phyloP scores from a whole-genome alignment of 2,113 vertebrate genomes.

The Rhynchopsitta pachyrhyncha region DNA sequence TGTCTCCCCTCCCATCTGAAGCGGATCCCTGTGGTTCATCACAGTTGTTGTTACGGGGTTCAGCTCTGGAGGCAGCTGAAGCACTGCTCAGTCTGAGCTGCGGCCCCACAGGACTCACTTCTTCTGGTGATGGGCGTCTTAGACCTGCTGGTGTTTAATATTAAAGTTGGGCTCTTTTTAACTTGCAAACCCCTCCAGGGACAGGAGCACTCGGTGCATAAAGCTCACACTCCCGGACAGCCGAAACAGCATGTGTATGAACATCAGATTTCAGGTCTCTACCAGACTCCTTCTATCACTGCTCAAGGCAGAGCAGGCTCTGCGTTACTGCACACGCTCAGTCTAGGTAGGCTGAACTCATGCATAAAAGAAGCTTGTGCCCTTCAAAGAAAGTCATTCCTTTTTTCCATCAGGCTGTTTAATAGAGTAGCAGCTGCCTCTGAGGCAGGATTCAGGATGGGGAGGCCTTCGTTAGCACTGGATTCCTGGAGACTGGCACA shows the following conservation, averaged over 20 bases:
- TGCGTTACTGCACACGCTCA: neutral
- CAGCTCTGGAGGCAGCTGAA: neutral
- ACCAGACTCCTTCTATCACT: neutral
- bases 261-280: neutral
- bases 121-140: neutral
- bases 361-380: slow-evolving; percentile 9
- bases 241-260: accelerated
- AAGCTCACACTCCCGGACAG: accelerated
- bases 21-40: neutral
- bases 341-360: slow-evolving; percentile 3
- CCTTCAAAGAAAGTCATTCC: slow-evolving; percentile 63
- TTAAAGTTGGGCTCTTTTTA: neutral
- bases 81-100: neutral
- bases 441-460: neutral
- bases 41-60: neutral
- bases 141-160: neutral
- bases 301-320: neutral
- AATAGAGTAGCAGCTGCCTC: neutral
- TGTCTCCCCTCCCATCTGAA: neutral
- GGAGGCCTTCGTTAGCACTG: neutral
- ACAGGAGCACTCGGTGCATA: accelerated
- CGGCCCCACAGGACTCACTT: accelerated
- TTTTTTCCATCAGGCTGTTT: neutral
- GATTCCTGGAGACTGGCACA: neutral
- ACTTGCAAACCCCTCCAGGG: neutral